Conservation (phyloP, 2,797 vertebrate species). For the Sebastes kiyomatsui region DNA sequence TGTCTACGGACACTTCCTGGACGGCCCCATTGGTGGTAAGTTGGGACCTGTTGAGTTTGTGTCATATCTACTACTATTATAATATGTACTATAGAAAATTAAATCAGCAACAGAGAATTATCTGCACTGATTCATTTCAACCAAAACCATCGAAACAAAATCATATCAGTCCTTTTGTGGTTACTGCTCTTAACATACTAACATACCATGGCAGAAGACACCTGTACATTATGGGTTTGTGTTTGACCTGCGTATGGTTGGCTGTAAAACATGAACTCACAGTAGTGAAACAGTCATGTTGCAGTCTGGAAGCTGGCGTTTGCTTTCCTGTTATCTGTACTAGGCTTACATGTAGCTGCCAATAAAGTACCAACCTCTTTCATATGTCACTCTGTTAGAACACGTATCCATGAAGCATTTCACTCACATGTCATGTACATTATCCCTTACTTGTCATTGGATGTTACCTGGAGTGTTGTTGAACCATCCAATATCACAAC, state of each 20-base stretch:
- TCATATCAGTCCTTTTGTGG: background rate
- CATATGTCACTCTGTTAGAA: background rate
- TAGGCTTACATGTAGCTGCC: background rate
- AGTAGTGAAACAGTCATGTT: background rate
- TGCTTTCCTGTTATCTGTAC: background rate
- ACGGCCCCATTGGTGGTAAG: constrained; percentile 81
- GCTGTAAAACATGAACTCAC: background rate
- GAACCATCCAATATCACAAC: too few relatives aligned
- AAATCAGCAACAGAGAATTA: background rate
- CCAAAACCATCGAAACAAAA: background rate
- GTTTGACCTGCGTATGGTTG: background rate
- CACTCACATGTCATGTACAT: background rate
- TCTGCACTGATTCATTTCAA: background rate
- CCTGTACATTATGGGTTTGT: background rate
- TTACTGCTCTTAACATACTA: background rate
- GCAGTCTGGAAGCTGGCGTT: background rate
- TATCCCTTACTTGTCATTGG: too few relatives aligned
- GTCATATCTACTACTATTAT: background rate
- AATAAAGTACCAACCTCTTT: background rate
- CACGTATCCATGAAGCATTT: background rate
- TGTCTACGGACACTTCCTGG: constrained; percentile 93
- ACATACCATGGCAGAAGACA: background rate
- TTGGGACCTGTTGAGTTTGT: background rate
- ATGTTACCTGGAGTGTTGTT: too few relatives aligned
- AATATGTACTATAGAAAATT: background rate